Evolutionary conservation across 2,113 vertebrate species (phyloP), one percentile per base, ranked within the genome.

Genomic region (Chaetorhynchus papuensis): DNA sequence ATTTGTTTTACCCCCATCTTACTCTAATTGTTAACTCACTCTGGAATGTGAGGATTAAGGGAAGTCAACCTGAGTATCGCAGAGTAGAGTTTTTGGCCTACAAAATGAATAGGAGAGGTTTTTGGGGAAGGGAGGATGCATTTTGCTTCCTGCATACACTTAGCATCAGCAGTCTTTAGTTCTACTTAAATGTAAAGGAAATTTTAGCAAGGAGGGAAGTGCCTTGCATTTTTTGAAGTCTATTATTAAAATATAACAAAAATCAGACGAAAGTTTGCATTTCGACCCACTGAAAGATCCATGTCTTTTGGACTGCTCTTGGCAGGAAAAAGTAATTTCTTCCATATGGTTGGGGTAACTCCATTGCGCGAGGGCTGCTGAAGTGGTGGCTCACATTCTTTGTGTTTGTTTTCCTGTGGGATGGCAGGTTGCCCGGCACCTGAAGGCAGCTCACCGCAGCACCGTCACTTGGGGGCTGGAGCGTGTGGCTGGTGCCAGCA

Each of bases 181-280:
- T 96, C 82, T 53, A 60, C 61, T 96, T 90, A 83, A 95, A 84
- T 80, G 65, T 83, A 94, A 86, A 76, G 69, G 82, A 89, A 91
- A 95, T 5, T 3, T 28, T 63, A 63, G 54, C 47, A 41, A 78
- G 57, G 71, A 87, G 69, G 87, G 65, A 96, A 94, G 89, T 93
- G 97, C 92, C 44, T 71, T 92, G 77, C 86, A 83, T 70, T 90
- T 92, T 93, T 92, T 60, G 11, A 92, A 90, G 76, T 56, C 71
- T 93, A 3, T 77, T 94, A 95, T 77, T 96, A 93, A 93, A 95
- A 68, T 52, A 52, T 35, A 94, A 83, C 68, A 81, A 47, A 92
- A 91, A 71, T 90, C 71, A 75, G 87, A 63, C 80, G 39, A 19
- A 93, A 64, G 16, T 93, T 94, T 95, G 54, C 47, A 68, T 79